phyloP scores from a whole-genome alignment of 2,797 vertebrate genomes.

The Poeciliopsis presidionis region DNA sequence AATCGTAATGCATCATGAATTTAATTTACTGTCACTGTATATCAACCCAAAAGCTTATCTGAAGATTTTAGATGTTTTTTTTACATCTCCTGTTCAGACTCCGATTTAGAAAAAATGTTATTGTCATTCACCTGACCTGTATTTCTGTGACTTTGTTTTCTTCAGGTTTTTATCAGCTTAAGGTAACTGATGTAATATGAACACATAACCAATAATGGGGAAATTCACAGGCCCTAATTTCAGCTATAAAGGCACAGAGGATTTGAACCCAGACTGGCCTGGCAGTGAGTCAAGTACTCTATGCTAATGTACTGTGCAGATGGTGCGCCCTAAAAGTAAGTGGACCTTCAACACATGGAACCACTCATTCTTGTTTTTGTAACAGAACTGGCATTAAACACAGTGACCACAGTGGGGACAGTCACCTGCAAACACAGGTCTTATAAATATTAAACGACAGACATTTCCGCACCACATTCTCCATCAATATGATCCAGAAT shows the following conservation, averaged over 20 bases:
- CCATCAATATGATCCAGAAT: background rate
- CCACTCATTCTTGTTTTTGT: background rate
- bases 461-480: background rate
- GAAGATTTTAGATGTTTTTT: background rate
- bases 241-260: background rate
- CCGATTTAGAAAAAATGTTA: background rate
- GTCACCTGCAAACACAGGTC: background rate
- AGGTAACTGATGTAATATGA: no score
- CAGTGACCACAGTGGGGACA: background rate
- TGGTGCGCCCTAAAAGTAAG: background rate
- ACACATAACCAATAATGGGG: background rate
- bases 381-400: background rate
- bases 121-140: background rate
- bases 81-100: background rate
- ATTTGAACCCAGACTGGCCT: background rate
- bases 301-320: background rate
- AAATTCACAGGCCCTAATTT: background rate
- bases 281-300: background rate
- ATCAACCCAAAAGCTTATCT: no score
- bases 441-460: background rate
- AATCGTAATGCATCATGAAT: no score
- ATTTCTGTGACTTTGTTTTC: background rate
- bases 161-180: background rate
- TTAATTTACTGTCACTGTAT: no score
- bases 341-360: background rate